Base-by-base conservation (phyloP, 2,888 invertebrate species). In the Trichacis sp. region DNA sequence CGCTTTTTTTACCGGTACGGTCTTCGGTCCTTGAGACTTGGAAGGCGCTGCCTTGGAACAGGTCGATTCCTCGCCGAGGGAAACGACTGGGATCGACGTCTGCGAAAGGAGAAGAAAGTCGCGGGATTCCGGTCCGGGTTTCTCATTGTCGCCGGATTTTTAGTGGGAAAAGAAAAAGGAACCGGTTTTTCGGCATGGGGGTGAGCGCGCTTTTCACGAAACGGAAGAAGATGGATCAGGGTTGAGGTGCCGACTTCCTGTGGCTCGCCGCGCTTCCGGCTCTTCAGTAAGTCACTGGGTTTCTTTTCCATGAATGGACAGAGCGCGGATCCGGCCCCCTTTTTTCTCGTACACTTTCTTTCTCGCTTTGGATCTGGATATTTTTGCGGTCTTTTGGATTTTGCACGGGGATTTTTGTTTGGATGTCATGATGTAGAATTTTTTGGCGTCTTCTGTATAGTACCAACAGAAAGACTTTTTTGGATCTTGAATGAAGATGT, bases 181-280 rank as follows among this genome's bases (percentile, higher is more conserved):
- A n/a, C 5, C n/a, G 36, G 36, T 36, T 36, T 36, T 36, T 36
- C 36, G 12, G 12, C 36, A 42, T 42, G 42, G 42, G 3, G 42
- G 15, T 11, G n/a, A 42, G 1, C 17, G 42, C 6, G 17, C 14
- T 15, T n/a, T 42, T 42, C 42, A 14, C 42, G 42, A 17, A 17
- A 42, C 24, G 24, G 24, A 42, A 42, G 42, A 42, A 42, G 42
- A 42, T 42, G 42, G 42, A 42, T 17, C 42, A 42, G 17, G 42
- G 42, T 11, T 42, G 42, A 42, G 11, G 11, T 33, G 3, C 15
- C 5, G 14, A 15, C 15, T 42, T 42, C 42, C 17, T 3, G 24
- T 24, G 42, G 42, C 3, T n/a, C 15, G 15, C 3, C 15, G 3
- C 14, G n/a, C 8, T 24, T 8, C 33, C 2, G 42, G 3, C 11